A percentile compares a stretch with the other conserved stretches of the same genome.
Conservation (phyloP, 2,797 vertebrate genomes). For the Gambusia yucatana region DNA sequence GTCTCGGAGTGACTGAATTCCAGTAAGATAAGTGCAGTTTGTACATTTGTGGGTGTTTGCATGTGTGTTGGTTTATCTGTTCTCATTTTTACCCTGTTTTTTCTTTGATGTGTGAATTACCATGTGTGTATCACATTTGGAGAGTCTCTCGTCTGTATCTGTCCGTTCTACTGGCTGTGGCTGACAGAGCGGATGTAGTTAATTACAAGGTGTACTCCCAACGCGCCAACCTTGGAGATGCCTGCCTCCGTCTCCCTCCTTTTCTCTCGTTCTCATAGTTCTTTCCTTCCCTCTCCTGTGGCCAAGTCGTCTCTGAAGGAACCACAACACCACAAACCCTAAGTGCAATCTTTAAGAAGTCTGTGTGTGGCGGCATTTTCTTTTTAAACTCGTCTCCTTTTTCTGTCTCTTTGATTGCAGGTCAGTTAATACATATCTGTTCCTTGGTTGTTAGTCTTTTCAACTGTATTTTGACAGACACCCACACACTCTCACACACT, state of each 20-base stretch:
- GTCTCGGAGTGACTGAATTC: conserved; percentile 32
- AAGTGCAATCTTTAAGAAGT: conserved; percentile 67
- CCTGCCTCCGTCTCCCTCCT: conserved; percentile 54
- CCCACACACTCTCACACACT: conserved; percentile 12
- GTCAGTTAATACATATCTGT: conserved; percentile 54
- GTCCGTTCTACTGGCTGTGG: conserved; percentile 53
- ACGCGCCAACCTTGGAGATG: conserved; percentile 68
- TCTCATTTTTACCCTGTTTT: conserved; percentile 12
- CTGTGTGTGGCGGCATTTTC: conserved; percentile 38
- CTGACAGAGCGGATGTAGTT: conserved; percentile 80
- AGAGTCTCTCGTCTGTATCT: conserved; percentile 37
- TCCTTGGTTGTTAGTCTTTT: conserved; percentile 50
- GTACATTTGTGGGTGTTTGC: conserved; percentile 48
- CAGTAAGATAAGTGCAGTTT: conserved; percentile 37
- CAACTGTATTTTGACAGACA: conserved; percentile 36
- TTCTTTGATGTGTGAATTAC: conserved; percentile 46
- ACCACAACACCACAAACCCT: conserved; percentile 68
- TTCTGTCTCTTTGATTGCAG: conserved; percentile 63
- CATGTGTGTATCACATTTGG: conserved; percentile 19
- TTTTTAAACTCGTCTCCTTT: conserved; percentile 38
- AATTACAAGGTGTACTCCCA: conserved; percentile 80
- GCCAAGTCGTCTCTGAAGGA: conserved; percentile 57
- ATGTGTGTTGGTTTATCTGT: conserved; percentile 37
- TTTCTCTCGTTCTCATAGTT: conserved; percentile 45
- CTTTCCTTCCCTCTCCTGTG: conserved; percentile 38